Percentiles rank a stretch among this genome's conserved stretches.
phyloP scores from a whole-genome alignment of 2,797 vertebrate species.

The Pithecia hirsuta region DNA sequence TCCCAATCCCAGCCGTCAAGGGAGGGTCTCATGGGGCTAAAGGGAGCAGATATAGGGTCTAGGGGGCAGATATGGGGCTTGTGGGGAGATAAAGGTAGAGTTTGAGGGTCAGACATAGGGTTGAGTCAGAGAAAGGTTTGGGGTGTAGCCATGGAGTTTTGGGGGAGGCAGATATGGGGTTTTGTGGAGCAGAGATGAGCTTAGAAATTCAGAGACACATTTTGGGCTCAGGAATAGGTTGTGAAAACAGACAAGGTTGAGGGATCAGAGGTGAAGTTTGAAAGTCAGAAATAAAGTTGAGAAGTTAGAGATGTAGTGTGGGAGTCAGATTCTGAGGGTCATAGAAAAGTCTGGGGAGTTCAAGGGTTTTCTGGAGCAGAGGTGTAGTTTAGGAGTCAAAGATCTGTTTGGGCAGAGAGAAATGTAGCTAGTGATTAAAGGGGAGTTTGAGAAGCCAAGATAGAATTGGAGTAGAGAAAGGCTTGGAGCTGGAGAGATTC shows the following conservation, averaged over 20 bases:
- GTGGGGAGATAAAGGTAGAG: neutral
- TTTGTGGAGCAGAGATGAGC: slow-evolving; percentile 19
- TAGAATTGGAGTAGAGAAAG: neutral
- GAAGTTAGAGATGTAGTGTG: neutral
- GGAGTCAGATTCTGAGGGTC: neutral
- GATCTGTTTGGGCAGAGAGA: neutral
- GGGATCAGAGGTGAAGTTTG: slow-evolving; percentile 17
- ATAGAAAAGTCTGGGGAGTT: neutral
- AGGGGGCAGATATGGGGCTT: neutral
- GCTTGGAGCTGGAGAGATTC: neutral
- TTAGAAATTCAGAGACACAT: neutral
- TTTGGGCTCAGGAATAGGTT: slow-evolving; percentile 22
- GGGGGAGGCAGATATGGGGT: neutral
- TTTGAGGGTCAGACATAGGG: neutral
- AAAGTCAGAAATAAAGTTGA: neutral
- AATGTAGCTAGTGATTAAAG: neutral
- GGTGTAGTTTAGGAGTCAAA: neutral
- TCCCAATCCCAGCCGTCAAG: slow-evolving; percentile 12
- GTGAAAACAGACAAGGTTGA: neutral
- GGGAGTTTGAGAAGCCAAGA: neutral
- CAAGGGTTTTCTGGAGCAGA: neutral
- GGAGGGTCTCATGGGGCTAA: neutral
- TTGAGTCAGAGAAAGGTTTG: slow-evolving; percentile 19
- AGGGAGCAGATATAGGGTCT: neutral
- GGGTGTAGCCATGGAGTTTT: neutral